Conservation (phyloP, 2,797 vertebrate genomes). For the Poeciliopsis presidionis region DNA sequence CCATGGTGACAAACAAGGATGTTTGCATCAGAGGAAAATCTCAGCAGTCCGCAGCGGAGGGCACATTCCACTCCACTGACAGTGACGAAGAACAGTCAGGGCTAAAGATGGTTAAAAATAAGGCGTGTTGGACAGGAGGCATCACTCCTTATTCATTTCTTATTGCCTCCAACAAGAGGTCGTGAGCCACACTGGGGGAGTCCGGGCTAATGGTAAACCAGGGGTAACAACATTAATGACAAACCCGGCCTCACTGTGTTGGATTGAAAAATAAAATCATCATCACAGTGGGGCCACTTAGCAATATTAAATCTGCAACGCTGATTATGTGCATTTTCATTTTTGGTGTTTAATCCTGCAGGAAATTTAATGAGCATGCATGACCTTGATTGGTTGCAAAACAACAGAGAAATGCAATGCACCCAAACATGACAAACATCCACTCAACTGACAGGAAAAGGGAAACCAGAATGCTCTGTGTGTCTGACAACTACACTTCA, state of each 20-base stretch:
- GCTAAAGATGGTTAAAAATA: constrained; percentile 28
- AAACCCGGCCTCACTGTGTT: constrained; percentile 32
- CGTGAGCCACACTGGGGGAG: constrained; percentile 9
- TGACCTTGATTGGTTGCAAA: constrained; percentile 61
- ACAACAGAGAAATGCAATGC: constrained; percentile 37
- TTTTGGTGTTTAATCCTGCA: constrained; percentile 36
- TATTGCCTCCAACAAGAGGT: constrained; percentile 22
- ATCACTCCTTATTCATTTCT: constrained; percentile 29
- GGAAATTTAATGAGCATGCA: constrained; percentile 43
- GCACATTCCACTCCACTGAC: constrained; percentile 47
- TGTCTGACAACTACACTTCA: constrained; percentile 17
- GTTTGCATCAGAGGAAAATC: constrained; percentile 81
- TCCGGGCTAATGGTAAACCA: constrained; percentile 33
- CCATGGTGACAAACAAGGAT: constrained; percentile 83
- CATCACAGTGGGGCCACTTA: constrained; percentile 41
- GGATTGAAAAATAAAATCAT: constrained; percentile 47
- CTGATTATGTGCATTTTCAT: constrained; percentile 35
- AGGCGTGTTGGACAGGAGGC: constrained; percentile 30
- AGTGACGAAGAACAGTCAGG: constrained; percentile 41
- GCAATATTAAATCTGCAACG: constrained; percentile 30
- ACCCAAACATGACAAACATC: constrained; percentile 6
- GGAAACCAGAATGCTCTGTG: constrained; percentile 8
- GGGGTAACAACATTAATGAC: constrained; percentile 39
- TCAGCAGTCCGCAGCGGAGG: constrained; percentile 56
- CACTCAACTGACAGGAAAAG: constrained; percentile 4